Conservation (phyloP, 1,140 invertebrate genomes). For the Druon quercuslanigerum region DNA sequence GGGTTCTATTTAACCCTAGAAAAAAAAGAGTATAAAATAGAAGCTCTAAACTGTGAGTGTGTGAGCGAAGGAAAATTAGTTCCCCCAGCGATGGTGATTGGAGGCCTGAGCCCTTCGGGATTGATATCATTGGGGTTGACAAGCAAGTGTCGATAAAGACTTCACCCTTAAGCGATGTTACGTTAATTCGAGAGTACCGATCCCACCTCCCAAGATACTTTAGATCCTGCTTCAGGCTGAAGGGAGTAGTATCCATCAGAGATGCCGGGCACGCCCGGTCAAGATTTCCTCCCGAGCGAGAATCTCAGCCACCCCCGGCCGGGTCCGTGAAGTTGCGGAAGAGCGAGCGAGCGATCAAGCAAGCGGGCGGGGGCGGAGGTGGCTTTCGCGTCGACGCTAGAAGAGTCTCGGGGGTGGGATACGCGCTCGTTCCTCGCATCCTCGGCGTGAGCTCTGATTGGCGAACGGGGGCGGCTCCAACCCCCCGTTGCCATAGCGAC, state of each 20-base stretch:
- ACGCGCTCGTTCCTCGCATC: conserved; percentile 75
- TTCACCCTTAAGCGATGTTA: conserved; percentile 39
- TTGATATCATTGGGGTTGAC: conserved; percentile 15
- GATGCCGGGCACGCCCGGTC: conserved; percentile 76
- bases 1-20: no score
- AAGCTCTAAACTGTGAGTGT: not conserved
- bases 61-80: not conserved
- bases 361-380: conserved; percentile 34
- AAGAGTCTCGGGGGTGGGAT: conserved; percentile 55
- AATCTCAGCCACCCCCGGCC: conserved; percentile 70
- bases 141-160: conserved; percentile 11
- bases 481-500: conserved; percentile 77
- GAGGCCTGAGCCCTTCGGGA: not conserved
- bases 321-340: conserved; percentile 13
- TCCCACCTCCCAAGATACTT: conserved; percentile 52
- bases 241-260: conserved; percentile 65
- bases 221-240: conserved; percentile 32
- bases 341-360: conserved; percentile 13
- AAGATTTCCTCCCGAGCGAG: conserved; percentile 75
- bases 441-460: conserved; percentile 75
- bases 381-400: conserved; percentile 13
- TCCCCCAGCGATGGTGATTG: not conserved
- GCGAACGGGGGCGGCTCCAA: conserved; percentile 72
- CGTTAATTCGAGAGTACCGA: conserved; percentile 56
- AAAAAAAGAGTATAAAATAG: not conserved